Base-by-base conservation (phyloP, 2,797 vertebrate genomes). In the Crax fasciolata region DNA sequence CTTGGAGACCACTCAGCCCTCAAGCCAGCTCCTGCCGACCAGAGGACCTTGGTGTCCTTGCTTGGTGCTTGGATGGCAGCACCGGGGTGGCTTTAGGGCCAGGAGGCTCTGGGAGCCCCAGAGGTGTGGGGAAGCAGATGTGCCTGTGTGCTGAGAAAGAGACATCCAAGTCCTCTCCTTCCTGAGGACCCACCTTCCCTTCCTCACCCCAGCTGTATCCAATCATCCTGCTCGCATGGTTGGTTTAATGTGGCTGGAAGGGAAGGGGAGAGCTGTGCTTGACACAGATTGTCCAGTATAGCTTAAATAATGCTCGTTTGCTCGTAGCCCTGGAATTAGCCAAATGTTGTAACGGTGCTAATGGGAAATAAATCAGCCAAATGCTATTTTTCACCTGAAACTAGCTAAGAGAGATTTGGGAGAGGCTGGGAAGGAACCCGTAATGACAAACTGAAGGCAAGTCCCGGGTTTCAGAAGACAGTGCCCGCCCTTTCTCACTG, bases 371-470 rank as follows among this genome's bases (percentile, higher is more conserved):
- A 79, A 78, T 81, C 19, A 12, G 57, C 67, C 58, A 70, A 84
- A 51, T 4, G 5, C 35, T 35, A 2, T 80, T 93, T 90, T 91
- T 46, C 39, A n/a, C 84, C 77, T 82, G 32, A 66, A 92, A 84
- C 49, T 55, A 83, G n/a, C 76, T 19, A 16, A 44, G 48, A 68
- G 77, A 43, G n/a, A 5, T 87, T 48, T 67, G 19, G 24, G 43
- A 66, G 49, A 87, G 43, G 39, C 17, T 16, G 46, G 87, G 62
- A 81, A 44, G 16, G 35, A 68, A 21, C 15, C 54, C 66, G n/a
- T 83, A 85, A 87, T 81, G 89, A 57, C 19, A n/a, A 83, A 86
- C 66, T 23, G 67, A 65, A 85, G 70, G 66, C 58, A 92, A 92
- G 44, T n/a, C 79, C 62, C 76, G 85, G 58, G 49, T 68, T 93